Conservation (phyloP, 1,140 invertebrate species). For the Apis florea region DNA sequence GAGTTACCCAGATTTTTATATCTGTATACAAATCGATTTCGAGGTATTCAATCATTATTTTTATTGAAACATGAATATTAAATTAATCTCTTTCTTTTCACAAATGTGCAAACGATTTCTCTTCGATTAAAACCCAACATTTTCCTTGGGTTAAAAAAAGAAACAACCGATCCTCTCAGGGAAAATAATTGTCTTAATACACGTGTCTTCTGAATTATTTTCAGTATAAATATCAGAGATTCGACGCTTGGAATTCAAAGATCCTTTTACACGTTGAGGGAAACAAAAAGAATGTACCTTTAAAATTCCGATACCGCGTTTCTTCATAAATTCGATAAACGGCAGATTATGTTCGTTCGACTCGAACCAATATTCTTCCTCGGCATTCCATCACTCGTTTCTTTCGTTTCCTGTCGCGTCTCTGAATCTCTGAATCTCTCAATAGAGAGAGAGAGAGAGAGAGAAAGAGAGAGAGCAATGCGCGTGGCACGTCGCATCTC, state of each 20-base stretch:
- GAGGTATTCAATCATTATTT: too few relatives aligned
- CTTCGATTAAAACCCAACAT: too few relatives aligned
- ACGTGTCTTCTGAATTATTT: background rate
- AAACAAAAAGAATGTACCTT: background rate
- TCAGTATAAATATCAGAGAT: background rate
- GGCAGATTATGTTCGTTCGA: background rate
- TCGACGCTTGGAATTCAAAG: too few relatives aligned
- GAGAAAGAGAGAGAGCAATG: too few relatives aligned
- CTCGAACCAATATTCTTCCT: background rate
- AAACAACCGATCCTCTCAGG: too few relatives aligned
- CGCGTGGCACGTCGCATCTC: background rate
- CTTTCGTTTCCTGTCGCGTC: conserved; percentile 19
- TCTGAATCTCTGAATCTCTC: background rate
- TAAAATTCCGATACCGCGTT: background rate
- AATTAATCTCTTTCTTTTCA: too few relatives aligned
- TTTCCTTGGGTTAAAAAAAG: too few relatives aligned
- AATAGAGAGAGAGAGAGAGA: background rate
- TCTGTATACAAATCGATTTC: background rate
- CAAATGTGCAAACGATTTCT: too few relatives aligned
- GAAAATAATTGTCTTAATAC: too few relatives aligned
- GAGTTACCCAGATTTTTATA: background rate
- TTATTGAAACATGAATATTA: too few relatives aligned
- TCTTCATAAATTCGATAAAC: background rate
- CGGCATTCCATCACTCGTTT: background rate
- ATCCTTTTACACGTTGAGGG: background rate